Percentiles rank a stretch among this genome's conserved stretches.
Evolutionary conservation across 2,113 vertebrate species (phyloP).

Genomic region (Pangasianodon gigas): DNA sequence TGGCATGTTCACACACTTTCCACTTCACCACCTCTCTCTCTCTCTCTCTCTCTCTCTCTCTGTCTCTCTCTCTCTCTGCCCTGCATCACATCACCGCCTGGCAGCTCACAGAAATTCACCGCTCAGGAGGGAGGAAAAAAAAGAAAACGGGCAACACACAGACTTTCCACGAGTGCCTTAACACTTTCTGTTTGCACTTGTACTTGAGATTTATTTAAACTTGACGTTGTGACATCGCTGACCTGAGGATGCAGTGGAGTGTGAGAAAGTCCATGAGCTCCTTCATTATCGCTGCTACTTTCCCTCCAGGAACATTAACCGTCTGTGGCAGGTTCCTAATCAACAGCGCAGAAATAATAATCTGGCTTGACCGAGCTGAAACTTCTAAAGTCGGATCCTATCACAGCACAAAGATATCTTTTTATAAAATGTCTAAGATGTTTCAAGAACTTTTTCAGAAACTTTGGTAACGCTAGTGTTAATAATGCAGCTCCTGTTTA

Average conservation of each 20-base stretch:
- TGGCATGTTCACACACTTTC: slow-evolving; percentile 42
- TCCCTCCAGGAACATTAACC: not conserved
- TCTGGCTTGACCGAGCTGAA: not conserved
- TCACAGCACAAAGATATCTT: not conserved
- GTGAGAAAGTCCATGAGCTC: slow-evolving; percentile 15
- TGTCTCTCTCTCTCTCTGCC: not conserved
- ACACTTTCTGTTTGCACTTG: slow-evolving; percentile 3
- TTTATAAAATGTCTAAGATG: too few species aligned
- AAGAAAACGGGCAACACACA: not conserved
- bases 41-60: not conserved
- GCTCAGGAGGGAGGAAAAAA: not conserved
- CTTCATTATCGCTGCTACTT: not conserved
- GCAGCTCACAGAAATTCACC: not conserved
- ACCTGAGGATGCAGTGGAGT: not conserved
- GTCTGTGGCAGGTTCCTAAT: not conserved
- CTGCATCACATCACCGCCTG: slow-evolving; percentile 24
- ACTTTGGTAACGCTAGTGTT: not conserved
- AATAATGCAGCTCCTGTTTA: not conserved
- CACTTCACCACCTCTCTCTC: not conserved
- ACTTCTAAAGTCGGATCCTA: not conserved
- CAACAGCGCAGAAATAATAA: not conserved
- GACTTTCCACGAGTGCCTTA: not conserved
- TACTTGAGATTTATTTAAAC: slow-evolving; percentile 9
- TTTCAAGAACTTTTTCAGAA: too few species aligned
- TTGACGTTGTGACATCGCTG: not conserved